Conservation (phyloP, 2,797 vertebrate species). For the Octomys mimax region DNA sequence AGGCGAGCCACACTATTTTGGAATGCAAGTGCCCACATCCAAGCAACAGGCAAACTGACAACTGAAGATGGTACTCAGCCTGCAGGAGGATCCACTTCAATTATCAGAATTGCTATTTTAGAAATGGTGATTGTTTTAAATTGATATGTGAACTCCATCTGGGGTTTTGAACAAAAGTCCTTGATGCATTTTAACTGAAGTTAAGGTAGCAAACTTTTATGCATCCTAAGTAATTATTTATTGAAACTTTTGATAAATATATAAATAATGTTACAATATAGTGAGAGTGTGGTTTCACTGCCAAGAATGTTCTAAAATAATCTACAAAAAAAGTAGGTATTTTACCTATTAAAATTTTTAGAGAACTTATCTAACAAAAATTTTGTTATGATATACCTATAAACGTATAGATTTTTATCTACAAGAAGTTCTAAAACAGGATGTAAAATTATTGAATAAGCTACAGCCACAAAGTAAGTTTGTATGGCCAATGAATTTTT, state of each 20-base stretch:
- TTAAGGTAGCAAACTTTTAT: constrained; percentile 1
- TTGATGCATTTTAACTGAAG: constrained; percentile 7
- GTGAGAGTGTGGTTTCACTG: neutral
- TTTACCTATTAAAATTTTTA: neutral
- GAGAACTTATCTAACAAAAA: constrained; percentile 1
- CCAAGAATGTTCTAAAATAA: neutral
- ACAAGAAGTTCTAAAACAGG: constrained; percentile 5
- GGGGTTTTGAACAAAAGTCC: neutral
- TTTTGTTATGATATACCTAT: constrained; percentile 11
- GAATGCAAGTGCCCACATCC: constrained; percentile 59
- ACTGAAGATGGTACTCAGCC: constrained; percentile 6
- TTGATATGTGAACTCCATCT: constrained; percentile 41
- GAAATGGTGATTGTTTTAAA: constrained; percentile 52
- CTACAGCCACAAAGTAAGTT: neutral
- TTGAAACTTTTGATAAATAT: neutral
- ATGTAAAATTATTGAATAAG: constrained; percentile 43
- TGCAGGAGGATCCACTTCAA: neutral
- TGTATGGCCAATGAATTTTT: neutral
- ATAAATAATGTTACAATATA: neutral
- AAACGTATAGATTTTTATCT: constrained; percentile 1
- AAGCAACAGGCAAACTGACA: constrained; percentile 57
- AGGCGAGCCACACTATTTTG: constrained; percentile 73
- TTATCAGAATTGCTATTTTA: constrained; percentile 67
- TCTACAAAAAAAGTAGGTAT: neutral
- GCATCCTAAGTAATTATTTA: neutral